Evolutionary conservation across 2,888 invertebrate genomes (phyloP).

Genomic region (Plebejus anna): DNA sequence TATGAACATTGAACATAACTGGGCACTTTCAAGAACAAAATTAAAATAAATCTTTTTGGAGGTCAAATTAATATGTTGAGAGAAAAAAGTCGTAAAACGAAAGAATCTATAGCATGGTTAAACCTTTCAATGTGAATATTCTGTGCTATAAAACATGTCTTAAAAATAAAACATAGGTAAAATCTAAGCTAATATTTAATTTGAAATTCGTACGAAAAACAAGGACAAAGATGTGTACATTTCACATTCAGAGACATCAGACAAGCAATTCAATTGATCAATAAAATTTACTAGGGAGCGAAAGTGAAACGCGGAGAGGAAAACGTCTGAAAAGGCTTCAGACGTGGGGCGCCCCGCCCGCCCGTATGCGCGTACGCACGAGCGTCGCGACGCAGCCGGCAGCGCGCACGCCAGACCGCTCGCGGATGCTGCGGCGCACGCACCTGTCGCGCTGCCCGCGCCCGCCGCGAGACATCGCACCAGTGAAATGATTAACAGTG

Average conservation of each 20-base stretch:
- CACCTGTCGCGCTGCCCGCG: conserved; percentile 52
- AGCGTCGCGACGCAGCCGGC: conserved; percentile 49
- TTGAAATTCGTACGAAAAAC: too few species aligned
- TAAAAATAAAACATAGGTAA: too few species aligned
- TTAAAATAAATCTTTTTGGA: neutral
- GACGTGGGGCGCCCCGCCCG: conserved; percentile 58
- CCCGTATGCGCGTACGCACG: conserved; percentile 66
- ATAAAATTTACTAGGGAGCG: conserved; percentile 12
- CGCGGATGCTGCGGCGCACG: conserved; percentile 71
- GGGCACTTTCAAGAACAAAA: neutral
- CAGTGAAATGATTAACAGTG: conserved; percentile 61
- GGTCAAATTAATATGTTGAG: neutral
- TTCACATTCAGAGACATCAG: neutral
- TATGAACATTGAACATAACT: neutral
- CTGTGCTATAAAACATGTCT: too few species aligned
- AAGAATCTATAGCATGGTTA: too few species aligned
- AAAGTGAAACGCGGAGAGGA: conserved; percentile 37
- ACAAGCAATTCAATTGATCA: neutral
- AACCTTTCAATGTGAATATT: too few species aligned
- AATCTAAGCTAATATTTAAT: too few species aligned
- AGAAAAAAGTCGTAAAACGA: neutral
- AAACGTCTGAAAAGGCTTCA: conserved; percentile 60
- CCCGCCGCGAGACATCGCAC: conserved; percentile 43
- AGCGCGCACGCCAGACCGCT: conserved; percentile 57
- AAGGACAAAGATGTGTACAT: too few species aligned